Evolutionary conservation across 2,797 vertebrate genomes (phyloP).

Genomic region (Dendrocincla tyrannina): DNA sequence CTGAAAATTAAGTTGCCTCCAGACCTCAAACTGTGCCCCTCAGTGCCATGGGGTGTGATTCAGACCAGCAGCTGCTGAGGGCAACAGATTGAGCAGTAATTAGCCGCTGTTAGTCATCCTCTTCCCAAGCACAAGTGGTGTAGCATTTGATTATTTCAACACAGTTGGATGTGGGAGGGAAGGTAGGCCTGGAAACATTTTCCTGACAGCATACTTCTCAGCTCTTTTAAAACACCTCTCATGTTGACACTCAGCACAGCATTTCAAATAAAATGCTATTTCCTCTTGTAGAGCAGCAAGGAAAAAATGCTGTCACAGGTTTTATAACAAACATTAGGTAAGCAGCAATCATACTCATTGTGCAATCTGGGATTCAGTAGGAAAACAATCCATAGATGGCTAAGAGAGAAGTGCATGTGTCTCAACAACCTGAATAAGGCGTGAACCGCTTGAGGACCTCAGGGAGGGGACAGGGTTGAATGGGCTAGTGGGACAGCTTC

Average conservation of each 20-base stretch:
- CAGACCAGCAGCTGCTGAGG: slow-evolving; percentile 36
- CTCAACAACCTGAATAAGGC: neutral
- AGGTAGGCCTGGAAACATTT: slow-evolving; percentile 58
- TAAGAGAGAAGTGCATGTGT: neutral
- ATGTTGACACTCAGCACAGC: slow-evolving; percentile 52
- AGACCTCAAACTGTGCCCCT: neutral
- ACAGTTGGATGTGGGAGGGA: slow-evolving; percentile 66
- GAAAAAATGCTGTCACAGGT: slow-evolving; percentile 61
- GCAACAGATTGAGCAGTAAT: slow-evolving; percentile 55
- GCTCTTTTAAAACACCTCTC: slow-evolving; percentile 53
- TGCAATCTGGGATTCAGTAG: slow-evolving; percentile 4
- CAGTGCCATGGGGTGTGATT: neutral
- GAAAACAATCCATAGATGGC: slow-evolving; percentile 29
- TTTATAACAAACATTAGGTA: slow-evolving; percentile 58
- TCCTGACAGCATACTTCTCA: slow-evolving; percentile 61
- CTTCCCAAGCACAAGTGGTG: slow-evolving; percentile 33
- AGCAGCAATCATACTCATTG: slow-evolving; percentile 29
- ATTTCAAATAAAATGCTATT: slow-evolving; percentile 54
- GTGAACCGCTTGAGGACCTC: neutral
- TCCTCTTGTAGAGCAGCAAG: slow-evolving; percentile 40
- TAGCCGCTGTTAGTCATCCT: slow-evolving; percentile 59
- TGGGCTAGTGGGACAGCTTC: neutral
- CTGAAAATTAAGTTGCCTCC: neutral
- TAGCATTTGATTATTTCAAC: slow-evolving; percentile 62
- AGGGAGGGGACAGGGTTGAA: neutral